Conservation (phyloP, 2,888 invertebrate species). For the Catocala sponsa region DNA sequence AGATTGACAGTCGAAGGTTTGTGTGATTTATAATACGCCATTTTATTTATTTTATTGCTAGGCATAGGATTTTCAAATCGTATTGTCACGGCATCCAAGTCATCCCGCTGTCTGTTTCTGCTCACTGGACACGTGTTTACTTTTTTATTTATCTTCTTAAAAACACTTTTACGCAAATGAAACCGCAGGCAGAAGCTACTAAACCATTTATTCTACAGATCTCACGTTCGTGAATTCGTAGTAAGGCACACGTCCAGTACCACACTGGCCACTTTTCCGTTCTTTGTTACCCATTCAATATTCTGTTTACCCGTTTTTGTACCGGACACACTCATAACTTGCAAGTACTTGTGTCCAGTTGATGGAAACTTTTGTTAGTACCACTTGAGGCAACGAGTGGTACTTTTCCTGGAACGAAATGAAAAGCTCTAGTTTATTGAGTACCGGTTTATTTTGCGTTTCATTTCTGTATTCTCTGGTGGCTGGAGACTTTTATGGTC, state of each 20-base stretch:
- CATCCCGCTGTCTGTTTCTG: too few species aligned
- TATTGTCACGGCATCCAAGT: too few species aligned
- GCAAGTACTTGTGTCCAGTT: constrained; percentile 55
- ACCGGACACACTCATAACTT: constrained; percentile 52
- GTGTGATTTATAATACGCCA: too few species aligned
- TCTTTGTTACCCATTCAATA: constrained; percentile 58
- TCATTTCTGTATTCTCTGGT: constrained; percentile 30
- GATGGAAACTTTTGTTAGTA: constrained; percentile 52
- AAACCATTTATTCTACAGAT: background rate
- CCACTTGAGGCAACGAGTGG: constrained; percentile 18
- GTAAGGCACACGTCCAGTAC: constrained; percentile 51
- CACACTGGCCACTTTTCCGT: constrained; percentile 58
- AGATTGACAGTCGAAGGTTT: too few species aligned
- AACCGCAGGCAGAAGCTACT: too few species aligned
- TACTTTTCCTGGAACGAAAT: constrained; percentile 30
- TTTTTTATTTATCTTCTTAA: too few species aligned
- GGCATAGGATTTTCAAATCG: too few species aligned
- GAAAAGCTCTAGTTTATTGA: constrained; percentile 41
- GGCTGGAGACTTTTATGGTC: constrained; percentile 16
- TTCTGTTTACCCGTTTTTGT: constrained; percentile 64
- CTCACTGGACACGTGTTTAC: too few species aligned
- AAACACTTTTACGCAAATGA: too few species aligned
- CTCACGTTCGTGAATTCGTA: constrained; percentile 21
- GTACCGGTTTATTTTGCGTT: constrained; percentile 30
- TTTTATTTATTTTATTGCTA: too few species aligned